phyloP scores from a whole-genome alignment of 2,113 vertebrate genomes.

The Candoia aspera region DNA sequence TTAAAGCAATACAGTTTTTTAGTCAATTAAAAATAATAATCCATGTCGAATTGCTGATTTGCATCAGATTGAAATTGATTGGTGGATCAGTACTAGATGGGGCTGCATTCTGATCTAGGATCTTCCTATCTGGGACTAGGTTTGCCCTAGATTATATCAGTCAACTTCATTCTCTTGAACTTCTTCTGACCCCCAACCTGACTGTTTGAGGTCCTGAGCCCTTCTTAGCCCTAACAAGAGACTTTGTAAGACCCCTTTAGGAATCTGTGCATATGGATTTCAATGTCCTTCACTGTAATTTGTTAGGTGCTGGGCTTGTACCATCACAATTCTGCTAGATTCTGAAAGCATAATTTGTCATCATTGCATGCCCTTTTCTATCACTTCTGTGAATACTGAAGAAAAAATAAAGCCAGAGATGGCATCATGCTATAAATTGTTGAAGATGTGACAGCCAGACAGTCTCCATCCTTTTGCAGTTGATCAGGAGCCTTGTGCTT shows the following conservation, averaged over 20 bases:
- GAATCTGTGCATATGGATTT: neutral
- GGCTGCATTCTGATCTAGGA: neutral
- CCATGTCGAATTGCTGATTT: neutral
- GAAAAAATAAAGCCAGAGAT: neutral
- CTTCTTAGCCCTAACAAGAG: neutral
- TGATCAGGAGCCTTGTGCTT: neutral
- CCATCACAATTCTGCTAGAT: neutral
- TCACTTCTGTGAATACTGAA: neutral
- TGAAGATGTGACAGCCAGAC: neutral
- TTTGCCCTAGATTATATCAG: too few relatives aligned
- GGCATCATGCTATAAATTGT: rapidly evolving
- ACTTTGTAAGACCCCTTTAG: neutral
- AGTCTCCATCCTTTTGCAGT: neutral
- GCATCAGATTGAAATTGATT: neutral
- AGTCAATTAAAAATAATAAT: neutral
- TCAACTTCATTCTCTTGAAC: neutral
- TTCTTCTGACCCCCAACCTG: neutral
- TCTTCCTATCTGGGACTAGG: neutral
- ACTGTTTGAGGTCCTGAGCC: neutral
- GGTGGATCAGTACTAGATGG: neutral
- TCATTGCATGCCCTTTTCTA: neutral
- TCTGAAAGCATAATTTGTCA: neutral
- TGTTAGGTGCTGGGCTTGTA: neutral
- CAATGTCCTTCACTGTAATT: neutral
- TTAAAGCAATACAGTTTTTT: neutral